Evolutionary conservation across 1,140 invertebrate genomes (phyloP).

Genomic region (Anastrepha obliqua): DNA sequence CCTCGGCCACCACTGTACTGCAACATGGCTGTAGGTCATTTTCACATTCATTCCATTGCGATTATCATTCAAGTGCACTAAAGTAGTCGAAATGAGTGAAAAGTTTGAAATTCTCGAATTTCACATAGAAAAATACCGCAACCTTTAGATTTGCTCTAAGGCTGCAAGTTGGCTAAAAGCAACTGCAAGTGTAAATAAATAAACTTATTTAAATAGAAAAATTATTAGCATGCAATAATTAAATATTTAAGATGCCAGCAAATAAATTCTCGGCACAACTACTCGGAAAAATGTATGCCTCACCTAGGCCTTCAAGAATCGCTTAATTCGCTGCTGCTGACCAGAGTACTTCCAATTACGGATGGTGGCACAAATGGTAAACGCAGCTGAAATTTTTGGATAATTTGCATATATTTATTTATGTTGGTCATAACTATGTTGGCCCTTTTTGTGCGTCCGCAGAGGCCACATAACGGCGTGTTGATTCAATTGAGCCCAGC

Average conservation of each 20-base stretch:
- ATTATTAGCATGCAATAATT: constrained; percentile 36
- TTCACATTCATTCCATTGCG: background rate
- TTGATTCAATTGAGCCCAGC: constrained; percentile 53
- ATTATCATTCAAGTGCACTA: constrained; percentile 41
- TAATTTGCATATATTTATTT: background rate
- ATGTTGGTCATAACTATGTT: background rate
- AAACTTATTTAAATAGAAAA: background rate
- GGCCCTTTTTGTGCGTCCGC: constrained; percentile 1
- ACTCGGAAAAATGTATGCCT: background rate
- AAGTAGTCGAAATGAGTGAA: constrained; percentile 9
- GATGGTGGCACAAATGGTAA: constrained; percentile 28
- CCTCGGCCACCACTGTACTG: background rate
- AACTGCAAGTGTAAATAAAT: background rate
- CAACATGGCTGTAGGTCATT: background rate
- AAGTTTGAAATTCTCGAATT: constrained; percentile 23
- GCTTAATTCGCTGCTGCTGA: background rate
- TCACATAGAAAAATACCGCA: background rate
- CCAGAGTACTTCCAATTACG: constrained; percentile 33
- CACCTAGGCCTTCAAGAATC: background rate
- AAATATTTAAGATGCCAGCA: constrained; percentile 41
- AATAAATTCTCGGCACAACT: constrained; percentile 33
- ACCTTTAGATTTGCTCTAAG: background rate
- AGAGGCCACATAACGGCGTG: constrained; percentile 40
- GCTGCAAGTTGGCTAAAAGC: background rate
- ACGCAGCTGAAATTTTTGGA: background rate